Evolutionary conservation across 2,113 vertebrate genomes (phyloP).

Genomic region (Pycnonotus jocosus): DNA sequence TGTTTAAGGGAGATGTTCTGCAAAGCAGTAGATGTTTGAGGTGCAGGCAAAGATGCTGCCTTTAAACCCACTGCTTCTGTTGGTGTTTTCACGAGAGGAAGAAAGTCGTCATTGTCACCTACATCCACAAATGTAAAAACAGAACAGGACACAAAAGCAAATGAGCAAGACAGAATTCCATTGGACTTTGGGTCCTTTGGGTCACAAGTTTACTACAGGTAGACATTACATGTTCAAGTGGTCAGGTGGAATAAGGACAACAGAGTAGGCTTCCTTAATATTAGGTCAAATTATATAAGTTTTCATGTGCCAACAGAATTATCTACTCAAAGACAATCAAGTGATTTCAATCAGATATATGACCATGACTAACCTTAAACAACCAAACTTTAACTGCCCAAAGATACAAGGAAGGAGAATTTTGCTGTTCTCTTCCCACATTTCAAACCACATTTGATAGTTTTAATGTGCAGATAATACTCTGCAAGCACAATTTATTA

Average conservation of each 20-base stretch:
- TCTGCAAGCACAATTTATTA: background rate
- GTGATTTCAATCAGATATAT: background rate
- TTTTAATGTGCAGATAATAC: background rate
- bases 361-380: background rate
- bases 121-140: background rate
- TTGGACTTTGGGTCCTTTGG: background rate
- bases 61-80: conserved; percentile 81
- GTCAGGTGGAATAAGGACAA: background rate
- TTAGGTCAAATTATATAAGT: background rate
- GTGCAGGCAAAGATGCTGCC: conserved; percentile 73
- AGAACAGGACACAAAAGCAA: background rate
- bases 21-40: conserved; percentile 67
- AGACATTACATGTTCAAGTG: background rate
- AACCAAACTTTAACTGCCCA: background rate
- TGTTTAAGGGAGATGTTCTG: conserved; percentile 92
- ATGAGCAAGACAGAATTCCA: background rate
- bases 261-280: background rate
- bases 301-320: background rate
- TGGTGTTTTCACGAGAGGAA: conserved; percentile 81
- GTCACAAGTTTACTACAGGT: background rate
- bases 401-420: background rate
- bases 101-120: conserved; percentile 74
- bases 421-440: background rate
- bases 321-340: background rate
- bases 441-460: background rate